Conservation (phyloP, 2,888 invertebrate genomes). For the Trichogramma evanescens region DNA sequence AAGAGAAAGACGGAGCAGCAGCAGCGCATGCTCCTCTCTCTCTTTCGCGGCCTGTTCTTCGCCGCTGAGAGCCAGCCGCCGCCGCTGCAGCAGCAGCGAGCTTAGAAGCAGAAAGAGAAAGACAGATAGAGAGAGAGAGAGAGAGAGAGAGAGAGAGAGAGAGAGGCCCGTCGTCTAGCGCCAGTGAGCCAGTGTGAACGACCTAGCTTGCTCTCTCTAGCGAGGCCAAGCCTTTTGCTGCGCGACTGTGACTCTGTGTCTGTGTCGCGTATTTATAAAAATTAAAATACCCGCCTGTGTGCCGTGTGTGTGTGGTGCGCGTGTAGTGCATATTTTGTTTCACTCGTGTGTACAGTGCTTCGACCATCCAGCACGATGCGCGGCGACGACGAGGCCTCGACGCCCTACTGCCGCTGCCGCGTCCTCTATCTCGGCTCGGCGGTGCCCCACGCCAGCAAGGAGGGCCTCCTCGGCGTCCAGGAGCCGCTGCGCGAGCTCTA, state of each 20-base stretch:
- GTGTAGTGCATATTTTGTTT: no score
- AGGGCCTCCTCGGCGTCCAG: conserved; percentile 94
- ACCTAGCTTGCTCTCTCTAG: conserved; percentile 6
- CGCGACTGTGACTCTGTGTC: no score
- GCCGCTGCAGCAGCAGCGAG: background rate
- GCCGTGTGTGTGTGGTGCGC: background rate
- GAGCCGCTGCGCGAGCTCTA: conserved; percentile 93
- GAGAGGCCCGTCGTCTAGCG: background rate
- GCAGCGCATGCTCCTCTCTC: background rate
- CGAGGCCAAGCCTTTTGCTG: no score
- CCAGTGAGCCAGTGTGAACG: conserved; percentile 16
- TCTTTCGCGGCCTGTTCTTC: conserved; percentile 10
- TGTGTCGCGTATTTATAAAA: no score
- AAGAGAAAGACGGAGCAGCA: conserved; percentile 8
- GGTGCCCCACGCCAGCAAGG: conserved; percentile 95
- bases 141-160: conserved; percentile 1
- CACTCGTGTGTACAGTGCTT: no score
- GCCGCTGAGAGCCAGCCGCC: conserved; percentile 1
- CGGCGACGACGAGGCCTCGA: conserved; percentile 60
- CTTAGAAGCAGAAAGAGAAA: background rate
- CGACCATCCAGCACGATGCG: conserved; percentile 27
- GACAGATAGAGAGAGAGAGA: background rate
- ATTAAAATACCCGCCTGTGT: background rate
- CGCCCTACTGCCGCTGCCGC: conserved; percentile 92
- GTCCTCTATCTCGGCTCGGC: conserved; percentile 94